Evolutionary conservation across 2,888 invertebrate species (phyloP).

Genomic region (Eudemis profundana): DNA sequence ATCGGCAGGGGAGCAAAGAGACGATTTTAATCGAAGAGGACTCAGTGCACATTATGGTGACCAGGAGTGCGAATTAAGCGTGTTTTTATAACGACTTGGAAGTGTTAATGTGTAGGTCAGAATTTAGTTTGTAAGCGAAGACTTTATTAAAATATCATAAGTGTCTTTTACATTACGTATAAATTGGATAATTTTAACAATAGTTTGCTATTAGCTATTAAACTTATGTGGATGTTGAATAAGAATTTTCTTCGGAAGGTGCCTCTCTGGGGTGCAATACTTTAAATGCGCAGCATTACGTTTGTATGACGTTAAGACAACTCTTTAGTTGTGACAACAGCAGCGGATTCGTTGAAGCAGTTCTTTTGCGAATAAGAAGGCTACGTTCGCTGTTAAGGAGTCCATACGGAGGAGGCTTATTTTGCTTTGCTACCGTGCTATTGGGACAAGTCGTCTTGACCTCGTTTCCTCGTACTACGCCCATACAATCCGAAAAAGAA

Average conservation of each 20-base stretch:
- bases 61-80: constrained; percentile 11
- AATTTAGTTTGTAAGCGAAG: constrained; percentile 7
- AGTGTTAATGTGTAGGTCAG: constrained; percentile 5
- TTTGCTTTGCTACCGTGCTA: too few species aligned
- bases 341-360: too few species aligned
- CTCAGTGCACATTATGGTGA: constrained; percentile 3
- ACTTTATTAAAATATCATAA: constrained; percentile 3
- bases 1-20: not conserved
- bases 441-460: too few species aligned
- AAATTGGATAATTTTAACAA: constrained; percentile 24
- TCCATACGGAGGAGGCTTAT: too few species aligned
- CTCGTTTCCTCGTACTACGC: too few species aligned
- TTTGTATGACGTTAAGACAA: too few species aligned
- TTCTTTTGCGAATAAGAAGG: too few species aligned
- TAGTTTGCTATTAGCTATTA: constrained; percentile 4
- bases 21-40: constrained; percentile 2
- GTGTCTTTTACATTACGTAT: constrained; percentile 12
- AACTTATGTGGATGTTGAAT: not conserved
- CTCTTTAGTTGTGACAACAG: too few species aligned
- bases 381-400: too few species aligned
- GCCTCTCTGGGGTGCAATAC: too few species aligned
- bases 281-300: too few species aligned
- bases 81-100: constrained; percentile 7
- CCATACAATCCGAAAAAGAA: too few species aligned
- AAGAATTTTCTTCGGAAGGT: not conserved